A percentile compares a stretch with the other conserved stretches of the same genome.
Evolutionary conservation across 2,797 vertebrate genomes (phyloP).

Genomic region (Otolemur crassicaudatus): DNA sequence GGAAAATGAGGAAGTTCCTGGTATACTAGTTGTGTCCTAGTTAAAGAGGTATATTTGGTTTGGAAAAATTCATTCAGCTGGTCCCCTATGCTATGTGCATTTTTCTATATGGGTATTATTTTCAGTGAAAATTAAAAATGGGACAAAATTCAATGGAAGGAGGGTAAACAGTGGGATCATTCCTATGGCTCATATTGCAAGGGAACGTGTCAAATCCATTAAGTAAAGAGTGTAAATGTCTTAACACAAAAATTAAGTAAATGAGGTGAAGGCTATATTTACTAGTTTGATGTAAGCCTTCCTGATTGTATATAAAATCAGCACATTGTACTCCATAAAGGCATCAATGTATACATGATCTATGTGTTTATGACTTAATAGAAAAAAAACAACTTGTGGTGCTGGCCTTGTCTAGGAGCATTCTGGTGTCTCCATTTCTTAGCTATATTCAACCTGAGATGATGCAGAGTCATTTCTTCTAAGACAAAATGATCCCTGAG

Average conservation of each 20-base stretch:
- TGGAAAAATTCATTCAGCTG: neutral
- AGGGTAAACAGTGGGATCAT: too few species aligned
- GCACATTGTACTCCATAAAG: too few species aligned
- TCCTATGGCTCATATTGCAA: too few species aligned
- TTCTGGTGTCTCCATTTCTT: neutral
- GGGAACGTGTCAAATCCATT: too few species aligned
- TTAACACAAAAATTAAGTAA: too few species aligned
- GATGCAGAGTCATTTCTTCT: neutral
- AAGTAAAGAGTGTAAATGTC: too few species aligned
- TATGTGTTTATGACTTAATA: too few species aligned
- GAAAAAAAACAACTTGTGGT: neutral
- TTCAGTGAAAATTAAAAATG: neutral
- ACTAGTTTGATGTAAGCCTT: too few species aligned
- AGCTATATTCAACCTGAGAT: neutral
- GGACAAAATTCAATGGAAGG: neutral
- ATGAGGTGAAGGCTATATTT: too few species aligned
- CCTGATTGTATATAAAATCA: too few species aligned
- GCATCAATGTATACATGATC: too few species aligned
- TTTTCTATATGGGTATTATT: neutral
- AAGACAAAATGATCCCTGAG: neutral
- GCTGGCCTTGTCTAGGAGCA: neutral
- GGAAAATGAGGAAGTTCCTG: too few species aligned
- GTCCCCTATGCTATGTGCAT: neutral
- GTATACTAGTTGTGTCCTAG: neutral
- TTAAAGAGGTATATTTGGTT: neutral